Evolutionary conservation across 2,797 vertebrate genomes (phyloP).

Genomic region (Podarcis lilfordi): DNA sequence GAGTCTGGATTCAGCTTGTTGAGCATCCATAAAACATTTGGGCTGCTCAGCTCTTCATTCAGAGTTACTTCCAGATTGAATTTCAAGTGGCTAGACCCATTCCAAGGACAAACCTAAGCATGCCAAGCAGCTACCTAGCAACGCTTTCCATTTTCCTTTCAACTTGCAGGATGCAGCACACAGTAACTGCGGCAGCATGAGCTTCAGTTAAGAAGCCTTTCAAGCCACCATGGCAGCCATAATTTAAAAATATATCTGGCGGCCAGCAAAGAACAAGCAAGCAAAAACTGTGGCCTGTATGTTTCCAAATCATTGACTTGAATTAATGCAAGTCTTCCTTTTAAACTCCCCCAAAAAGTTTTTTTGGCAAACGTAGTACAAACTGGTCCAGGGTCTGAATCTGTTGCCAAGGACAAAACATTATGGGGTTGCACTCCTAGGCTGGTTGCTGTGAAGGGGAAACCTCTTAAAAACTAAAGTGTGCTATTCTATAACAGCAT

Average conservation of each 20-base stretch:
- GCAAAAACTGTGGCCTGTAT: not conserved
- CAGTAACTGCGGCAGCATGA: not conserved
- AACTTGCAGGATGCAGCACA: not conserved
- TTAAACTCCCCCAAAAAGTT: not conserved
- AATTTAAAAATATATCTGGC: not conserved
- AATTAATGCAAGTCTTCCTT: not conserved
- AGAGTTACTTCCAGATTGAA: not conserved
- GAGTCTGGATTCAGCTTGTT: not conserved
- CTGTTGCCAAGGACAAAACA: not conserved
- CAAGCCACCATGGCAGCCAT: not conserved
- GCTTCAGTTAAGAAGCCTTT: not conserved
- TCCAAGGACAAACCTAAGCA: not conserved
- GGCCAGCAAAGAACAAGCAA: not conserved
- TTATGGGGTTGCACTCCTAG: not conserved
- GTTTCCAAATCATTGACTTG: not conserved
- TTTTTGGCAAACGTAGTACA: not conserved
- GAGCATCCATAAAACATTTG: not conserved
- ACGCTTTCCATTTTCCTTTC: not conserved
- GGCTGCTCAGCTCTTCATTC: not conserved
- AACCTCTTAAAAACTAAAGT: not conserved
- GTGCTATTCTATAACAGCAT: not conserved
- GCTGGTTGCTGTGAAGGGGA: not conserved
- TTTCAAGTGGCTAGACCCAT: not conserved
- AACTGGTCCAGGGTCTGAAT: not conserved
- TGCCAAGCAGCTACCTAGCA: not conserved